phyloP scores from a whole-genome alignment of 2,113 vertebrate species.

The Cheilinus undulatus region DNA sequence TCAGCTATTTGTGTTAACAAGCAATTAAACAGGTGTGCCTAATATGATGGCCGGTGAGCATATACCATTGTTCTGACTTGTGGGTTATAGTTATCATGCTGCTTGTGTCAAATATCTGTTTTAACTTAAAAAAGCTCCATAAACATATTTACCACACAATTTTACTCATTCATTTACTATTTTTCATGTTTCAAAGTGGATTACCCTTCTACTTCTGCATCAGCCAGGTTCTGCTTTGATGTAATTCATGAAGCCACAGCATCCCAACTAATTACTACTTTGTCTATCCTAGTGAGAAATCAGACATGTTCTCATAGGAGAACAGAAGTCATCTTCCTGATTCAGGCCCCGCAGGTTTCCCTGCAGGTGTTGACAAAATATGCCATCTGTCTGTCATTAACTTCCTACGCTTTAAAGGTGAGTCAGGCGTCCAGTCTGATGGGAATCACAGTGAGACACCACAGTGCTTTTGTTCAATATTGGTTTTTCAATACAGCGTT shows the following conservation, averaged over 20 bases:
- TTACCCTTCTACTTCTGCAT: background rate
- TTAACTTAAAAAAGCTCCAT: too few relatives aligned
- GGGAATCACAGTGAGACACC: background rate
- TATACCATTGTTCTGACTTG: too few relatives aligned
- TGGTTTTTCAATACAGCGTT: slow-evolving; percentile 16
- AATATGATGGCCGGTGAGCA: too few relatives aligned
- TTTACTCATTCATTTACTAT: too few relatives aligned
- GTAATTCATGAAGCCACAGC: slow-evolving; percentile 6
- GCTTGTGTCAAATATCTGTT: too few relatives aligned
- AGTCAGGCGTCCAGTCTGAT: slow-evolving; percentile 13
- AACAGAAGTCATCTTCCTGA: slow-evolving; percentile 20
- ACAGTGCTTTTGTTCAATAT: slow-evolving; percentile 15
- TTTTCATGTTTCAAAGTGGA: background rate
- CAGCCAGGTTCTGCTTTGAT: background rate
- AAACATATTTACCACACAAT: too few relatives aligned
- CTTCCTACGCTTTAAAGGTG: slow-evolving; percentile 24
- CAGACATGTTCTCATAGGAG: slow-evolving; percentile 52
- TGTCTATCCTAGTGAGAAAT: slow-evolving; percentile 11
- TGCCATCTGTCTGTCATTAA: slow-evolving; percentile 25
- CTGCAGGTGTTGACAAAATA: slow-evolving; percentile 49
- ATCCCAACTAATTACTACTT: slow-evolving; percentile 22
- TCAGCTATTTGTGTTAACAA: too few relatives aligned
- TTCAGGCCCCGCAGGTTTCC: slow-evolving; percentile 38
- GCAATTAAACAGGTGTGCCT: too few relatives aligned
- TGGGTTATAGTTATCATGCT: too few relatives aligned